phyloP scores from a whole-genome alignment of 2,888 invertebrate genomes.

The Pyrrhosoma nymphula region DNA sequence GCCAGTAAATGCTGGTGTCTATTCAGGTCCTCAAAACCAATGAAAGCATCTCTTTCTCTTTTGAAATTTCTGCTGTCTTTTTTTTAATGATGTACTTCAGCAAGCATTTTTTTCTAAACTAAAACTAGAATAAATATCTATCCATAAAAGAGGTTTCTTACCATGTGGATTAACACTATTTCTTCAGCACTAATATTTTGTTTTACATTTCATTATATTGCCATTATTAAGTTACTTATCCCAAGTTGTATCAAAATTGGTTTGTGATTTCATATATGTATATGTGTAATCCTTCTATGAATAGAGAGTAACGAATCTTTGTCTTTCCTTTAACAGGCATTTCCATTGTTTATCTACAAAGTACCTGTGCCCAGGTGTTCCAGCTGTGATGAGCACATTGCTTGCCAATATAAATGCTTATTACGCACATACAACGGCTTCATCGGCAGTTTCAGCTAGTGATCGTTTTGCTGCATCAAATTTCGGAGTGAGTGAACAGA shows the following conservation, averaged over 20 bases:
- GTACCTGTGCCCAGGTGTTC: conserved; percentile 98
- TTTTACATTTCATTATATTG: neutral
- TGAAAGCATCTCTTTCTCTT: too few species aligned
- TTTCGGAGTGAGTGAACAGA: conserved; percentile 90
- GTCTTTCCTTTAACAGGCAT: conserved; percentile 84
- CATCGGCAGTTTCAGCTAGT: conserved; percentile 98
- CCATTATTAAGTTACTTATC: too few species aligned
- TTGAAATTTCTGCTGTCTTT: too few species aligned
- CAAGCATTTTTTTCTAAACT: too few species aligned
- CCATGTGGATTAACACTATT: too few species aligned
- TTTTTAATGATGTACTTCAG: too few species aligned
- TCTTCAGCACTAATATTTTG: too few species aligned
- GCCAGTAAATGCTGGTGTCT: too few species aligned
- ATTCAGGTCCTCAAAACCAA: too few species aligned
- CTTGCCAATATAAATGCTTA: conserved; percentile 99
- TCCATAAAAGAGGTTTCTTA: too few species aligned
- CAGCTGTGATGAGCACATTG: conserved; percentile 99
- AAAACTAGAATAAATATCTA: too few species aligned
- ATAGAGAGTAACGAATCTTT: neutral
- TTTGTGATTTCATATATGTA: neutral
- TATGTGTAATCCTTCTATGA: neutral
- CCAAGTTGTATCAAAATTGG: neutral
- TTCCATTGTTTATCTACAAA: conserved; percentile 99
- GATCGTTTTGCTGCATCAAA: conserved; percentile 99
- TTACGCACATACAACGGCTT: conserved; percentile 98